A percentile compares a stretch with the other conserved stretches of the same genome.
Conservation (phyloP, 1,140 invertebrate genomes). For the Gryllus bimaculatus region DNA sequence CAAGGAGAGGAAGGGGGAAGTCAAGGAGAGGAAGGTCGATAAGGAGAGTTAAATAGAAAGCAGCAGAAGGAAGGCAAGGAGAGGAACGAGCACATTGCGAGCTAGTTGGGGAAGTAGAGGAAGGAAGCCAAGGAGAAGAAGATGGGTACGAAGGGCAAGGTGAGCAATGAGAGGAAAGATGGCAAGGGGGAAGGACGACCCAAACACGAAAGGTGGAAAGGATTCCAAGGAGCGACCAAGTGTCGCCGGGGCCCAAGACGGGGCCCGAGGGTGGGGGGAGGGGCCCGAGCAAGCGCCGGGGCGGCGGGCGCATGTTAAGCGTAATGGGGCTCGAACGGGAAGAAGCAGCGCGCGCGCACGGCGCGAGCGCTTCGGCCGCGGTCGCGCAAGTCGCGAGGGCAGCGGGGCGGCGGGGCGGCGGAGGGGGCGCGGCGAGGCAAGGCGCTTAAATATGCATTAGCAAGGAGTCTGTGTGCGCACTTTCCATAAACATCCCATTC, state of each 20-base stretch:
- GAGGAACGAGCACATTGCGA: background rate
- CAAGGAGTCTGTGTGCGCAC: conserved; percentile 16
- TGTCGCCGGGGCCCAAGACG: too few species aligned
- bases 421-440: background rate
- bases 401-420: background rate
- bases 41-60: background rate
- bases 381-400: background rate
- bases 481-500: conserved; percentile 17
- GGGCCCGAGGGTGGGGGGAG: background rate
- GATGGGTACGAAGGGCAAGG: background rate
- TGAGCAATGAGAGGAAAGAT: background rate
- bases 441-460: conserved; percentile 17
- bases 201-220: background rate
- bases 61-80: background rate
- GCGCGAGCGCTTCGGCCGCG: too few species aligned
- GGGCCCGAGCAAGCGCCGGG: too few species aligned
- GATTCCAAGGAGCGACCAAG: background rate
- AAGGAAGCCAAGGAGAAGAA: background rate
- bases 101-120: background rate
- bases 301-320: too few species aligned
- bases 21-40: background rate
- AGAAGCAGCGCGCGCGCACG: too few species aligned
- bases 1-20: too few species aligned
- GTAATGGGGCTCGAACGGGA: too few species aligned
- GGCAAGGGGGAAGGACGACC: background rate